These are phyloP conservation scores for Aphelinus certus DNA, from an alignment of 1,140 invertebrate genomes.

Conservation along the genomic window DNA sequence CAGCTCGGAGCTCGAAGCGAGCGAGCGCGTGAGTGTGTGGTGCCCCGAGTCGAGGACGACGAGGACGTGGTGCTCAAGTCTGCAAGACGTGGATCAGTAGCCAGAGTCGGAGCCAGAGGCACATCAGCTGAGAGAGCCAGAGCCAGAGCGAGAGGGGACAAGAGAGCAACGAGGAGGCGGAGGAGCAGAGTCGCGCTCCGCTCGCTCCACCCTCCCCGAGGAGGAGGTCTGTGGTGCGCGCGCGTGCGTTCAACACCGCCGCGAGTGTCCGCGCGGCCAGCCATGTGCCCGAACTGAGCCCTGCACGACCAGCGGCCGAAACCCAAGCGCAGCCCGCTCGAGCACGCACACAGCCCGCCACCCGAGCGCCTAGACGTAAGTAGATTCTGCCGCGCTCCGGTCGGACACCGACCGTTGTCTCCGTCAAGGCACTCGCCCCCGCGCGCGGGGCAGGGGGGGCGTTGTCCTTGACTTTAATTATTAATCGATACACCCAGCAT, in stretches of 20 bases:
- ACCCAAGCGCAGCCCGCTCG: not conserved
- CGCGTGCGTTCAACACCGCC: not conserved
- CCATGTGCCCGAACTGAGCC: not conserved
- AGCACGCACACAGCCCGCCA: not conserved
- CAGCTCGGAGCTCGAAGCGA: too few relatives aligned
- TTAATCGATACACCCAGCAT: conserved; percentile 14
- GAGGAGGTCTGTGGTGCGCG: not conserved
- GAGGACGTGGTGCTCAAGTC: too few relatives aligned
- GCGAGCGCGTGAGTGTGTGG: too few relatives aligned
- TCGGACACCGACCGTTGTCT: too few relatives aligned
- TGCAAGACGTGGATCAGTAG: too few relatives aligned
- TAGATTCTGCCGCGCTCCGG: too few relatives aligned
- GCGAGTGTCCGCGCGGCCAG: not conserved
- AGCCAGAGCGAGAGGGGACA: not conserved
- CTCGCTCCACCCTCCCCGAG: conserved; percentile 12
- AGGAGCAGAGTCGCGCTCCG: not conserved
- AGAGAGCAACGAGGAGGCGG: not conserved
- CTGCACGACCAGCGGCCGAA: not conserved
- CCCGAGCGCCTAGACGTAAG: too few relatives aligned
- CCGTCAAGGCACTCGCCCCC: not conserved
- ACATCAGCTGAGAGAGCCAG: not conserved
- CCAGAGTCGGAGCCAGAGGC: too few relatives aligned
- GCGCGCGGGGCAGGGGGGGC: conserved; percentile 15
- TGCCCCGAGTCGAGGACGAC: too few relatives aligned
- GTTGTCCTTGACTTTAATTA: conserved; percentile 36